Evolutionary conservation across 2,888 invertebrate genomes (phyloP), one percentile per base, ranked within the genome.

Genomic region (Catocala sponsa): DNA sequence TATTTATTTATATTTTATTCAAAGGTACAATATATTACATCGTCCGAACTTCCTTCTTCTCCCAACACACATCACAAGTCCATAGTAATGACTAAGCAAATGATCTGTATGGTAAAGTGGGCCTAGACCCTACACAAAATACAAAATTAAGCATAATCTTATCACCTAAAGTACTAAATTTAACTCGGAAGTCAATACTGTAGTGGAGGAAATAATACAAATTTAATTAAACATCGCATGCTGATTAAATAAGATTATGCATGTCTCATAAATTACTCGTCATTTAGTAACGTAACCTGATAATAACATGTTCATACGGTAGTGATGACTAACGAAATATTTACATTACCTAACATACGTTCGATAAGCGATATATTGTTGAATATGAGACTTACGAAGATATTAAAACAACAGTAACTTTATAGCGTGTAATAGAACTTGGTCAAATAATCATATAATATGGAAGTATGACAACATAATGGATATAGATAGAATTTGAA

Each of bases 11-110:
- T 94, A 93, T 89, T 89, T 82, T 86, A 90, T 90, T 92, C 88
- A 92, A 94, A 94, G 94, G 91, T 94, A 94, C 94, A 94, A 94
- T 94, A 94, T 94, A 92, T 93, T 94, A 94, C 94, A 94, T 88
- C 92, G 90, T 92, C 91, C 85, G 85, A 88, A 89, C 90, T 86
- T 80, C 85, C 82, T 82, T 88, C 86, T 83, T 88, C 86, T 87
- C 87, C 84, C 91, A 88, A 86, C 89, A 84, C 80, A 85, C 89
- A 88, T 89, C 88, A 89, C 91, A 85, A 83, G 86, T 90, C 87
- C 89, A 84, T 87, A 81, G 83, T 88, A 87, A 89, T 91, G 91
- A 92, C 91, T 92, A 92, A 90, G 91, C 91, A 91, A 91, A 88
- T 88, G 83, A 90, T 90, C 85, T 81, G 83, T 87, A 89, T 90